Percentiles rank a stretch among this genome's conserved stretches.
phyloP scores from a whole-genome alignment of 2,797 vertebrate genomes.

The Hippoglossus hippoglossus region DNA sequence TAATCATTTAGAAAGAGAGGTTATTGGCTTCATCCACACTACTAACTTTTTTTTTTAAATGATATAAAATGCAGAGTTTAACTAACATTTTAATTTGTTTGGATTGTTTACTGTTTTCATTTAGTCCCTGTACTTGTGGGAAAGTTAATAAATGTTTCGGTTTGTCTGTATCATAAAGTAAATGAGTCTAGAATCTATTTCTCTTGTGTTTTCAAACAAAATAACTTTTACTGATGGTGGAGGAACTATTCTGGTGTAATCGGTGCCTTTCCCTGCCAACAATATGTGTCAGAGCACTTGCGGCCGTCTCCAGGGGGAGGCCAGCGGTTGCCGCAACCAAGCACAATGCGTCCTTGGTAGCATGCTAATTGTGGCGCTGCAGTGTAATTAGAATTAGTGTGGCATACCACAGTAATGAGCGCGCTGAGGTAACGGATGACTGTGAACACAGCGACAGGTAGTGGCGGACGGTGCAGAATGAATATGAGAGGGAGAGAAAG shows the following conservation, averaged over 20 bases:
- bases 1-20: neutral
- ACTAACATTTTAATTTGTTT: no score
- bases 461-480: constrained; percentile 55
- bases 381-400: constrained; percentile 71
- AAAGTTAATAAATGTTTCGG: neutral
- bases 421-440: constrained; percentile 65
- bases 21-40: no score
- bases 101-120: no score
- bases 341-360: constrained; percentile 45
- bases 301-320: constrained; percentile 35
- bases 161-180: neutral
- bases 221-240: neutral
- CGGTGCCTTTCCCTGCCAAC: constrained; percentile 35
- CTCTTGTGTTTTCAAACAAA: neutral
- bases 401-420: constrained; percentile 71
- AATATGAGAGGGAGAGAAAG: constrained; percentile 40
- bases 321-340: constrained; percentile 42
- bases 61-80: no score
- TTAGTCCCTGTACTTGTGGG: neutral
- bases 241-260: constrained; percentile 45
- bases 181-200: no score
- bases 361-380: constrained; percentile 67
- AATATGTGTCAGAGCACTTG: constrained; percentile 45
- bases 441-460: constrained; percentile 69
- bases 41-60: no score